A percentile compares a stretch with the other conserved stretches of the same genome.
phyloP scores from a whole-genome alignment of 2,797 vertebrate species.

The Hyperoplus immaculatus region DNA sequence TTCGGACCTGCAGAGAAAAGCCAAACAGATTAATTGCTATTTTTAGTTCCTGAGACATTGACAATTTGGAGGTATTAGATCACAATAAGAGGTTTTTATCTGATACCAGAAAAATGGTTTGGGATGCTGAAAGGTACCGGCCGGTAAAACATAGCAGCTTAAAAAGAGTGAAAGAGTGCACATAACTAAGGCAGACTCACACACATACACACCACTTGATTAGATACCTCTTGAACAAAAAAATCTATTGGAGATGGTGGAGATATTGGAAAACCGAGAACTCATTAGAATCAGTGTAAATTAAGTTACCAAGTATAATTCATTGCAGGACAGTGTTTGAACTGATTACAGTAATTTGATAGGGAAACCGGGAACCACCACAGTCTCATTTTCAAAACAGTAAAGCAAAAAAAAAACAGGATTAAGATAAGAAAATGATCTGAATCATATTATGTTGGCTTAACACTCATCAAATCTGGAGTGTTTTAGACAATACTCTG shows the following conservation, averaged over 20 bases:
- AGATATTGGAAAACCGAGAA: conserved; percentile 10
- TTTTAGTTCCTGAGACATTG: conserved; percentile 23
- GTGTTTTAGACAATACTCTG: background rate
- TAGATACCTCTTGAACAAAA: conserved; percentile 2
- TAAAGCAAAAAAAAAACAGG: background rate
- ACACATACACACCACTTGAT: conserved; percentile 28
- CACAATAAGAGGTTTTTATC: background rate
- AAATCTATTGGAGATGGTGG: background rate
- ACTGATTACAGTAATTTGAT: background rate
- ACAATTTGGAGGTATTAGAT: conserved; percentile 27
- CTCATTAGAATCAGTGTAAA: conserved; percentile 26
- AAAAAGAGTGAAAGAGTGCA: background rate
- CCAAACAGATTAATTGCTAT: background rate
- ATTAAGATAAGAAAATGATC: background rate
- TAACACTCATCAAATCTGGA: background rate
- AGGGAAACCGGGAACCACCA: background rate
- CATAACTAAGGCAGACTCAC: conserved; percentile 14
- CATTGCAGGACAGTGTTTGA: background rate
- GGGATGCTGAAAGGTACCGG: background rate
- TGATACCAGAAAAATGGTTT: background rate
- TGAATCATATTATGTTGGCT: background rate
- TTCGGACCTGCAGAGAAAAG: background rate
- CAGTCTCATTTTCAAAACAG: background rate
- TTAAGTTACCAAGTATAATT: conserved; percentile 2
- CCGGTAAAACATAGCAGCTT: background rate